Base-by-base conservation (phyloP, 2,888 invertebrate species). In the Laspeyria flexula region DNA sequence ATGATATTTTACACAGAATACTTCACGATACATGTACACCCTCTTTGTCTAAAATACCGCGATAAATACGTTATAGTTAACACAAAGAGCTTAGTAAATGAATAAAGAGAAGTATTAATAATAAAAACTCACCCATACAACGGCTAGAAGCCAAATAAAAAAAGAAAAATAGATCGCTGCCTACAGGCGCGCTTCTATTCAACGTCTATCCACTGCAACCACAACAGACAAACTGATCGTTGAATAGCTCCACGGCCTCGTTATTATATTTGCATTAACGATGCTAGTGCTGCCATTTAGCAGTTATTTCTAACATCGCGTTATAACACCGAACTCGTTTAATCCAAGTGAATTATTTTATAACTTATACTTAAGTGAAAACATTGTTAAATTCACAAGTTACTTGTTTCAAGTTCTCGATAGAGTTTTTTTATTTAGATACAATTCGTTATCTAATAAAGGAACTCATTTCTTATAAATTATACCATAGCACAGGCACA, bases 111-210 rank as follows among this genome's bases (percentile, higher is more conserved):
- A 42, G 40, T 52, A 49, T 60, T 62, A 46, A 58, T 63, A 60
- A 63, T 46, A 62, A 67, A 62, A 58, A 89, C 93, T 92, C 67
- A 93, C 93, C 93, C 93, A 93, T 93, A 93, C 92, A 93, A 93
- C 85, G 93, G 92, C 93, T 90, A 93, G 91, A 88, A 92, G 92
- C 92, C 93, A 93, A 93, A 93, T 90, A 90, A 93, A 93, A 90
- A 91, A 92, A 86, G 82, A 88, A 92, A 91, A 88, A 83, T 82
- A 80, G 82, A 71, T 79, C 82, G 87, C 82, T 81, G 85, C 80
- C 81, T 75, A 61, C 60, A 69, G 83, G 81, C 84, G 88, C 85
- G 82, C 89, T 78, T 37, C 90, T 84, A 87, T 86, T 72, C 89
- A 70, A 67, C 63, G 81, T 78, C 61, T 60, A 68, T 74, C 79